Evolutionary conservation across 2,113 vertebrate species (phyloP).

Genomic region (Marmota flaviventris): DNA sequence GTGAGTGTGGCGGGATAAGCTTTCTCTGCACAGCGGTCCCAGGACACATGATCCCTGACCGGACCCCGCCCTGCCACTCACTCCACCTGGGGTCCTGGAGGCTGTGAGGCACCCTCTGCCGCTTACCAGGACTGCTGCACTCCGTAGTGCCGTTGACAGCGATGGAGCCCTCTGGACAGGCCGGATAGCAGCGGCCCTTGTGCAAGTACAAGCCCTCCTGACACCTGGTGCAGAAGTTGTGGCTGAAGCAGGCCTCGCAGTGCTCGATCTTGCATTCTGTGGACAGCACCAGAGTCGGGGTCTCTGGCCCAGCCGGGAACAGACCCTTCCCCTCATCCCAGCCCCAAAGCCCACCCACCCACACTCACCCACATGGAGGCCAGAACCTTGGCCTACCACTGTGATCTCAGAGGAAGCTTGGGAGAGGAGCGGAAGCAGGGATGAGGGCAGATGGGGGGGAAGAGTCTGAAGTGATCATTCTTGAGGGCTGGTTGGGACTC

Average conservation of each 20-base stretch:
- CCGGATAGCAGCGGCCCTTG: slow-evolving; percentile 95
- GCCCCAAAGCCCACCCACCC: not conserved
- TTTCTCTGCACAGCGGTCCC: not conserved
- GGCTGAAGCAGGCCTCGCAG: slow-evolving; percentile 98
- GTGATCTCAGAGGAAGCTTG: not conserved
- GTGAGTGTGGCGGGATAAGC: not conserved
- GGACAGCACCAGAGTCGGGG: slow-evolving; percentile 69
- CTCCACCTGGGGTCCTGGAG: not conserved
- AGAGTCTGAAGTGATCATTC: not conserved
- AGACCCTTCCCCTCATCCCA: not conserved
- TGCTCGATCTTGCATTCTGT: slow-evolving; percentile 99
- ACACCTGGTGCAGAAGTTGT: slow-evolving; percentile 99
- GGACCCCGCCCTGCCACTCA: rapidly evolving
- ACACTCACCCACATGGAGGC: not conserved
- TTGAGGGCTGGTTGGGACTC: not conserved
- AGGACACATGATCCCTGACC: not conserved
- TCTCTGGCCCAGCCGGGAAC: not conserved
- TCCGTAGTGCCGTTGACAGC: slow-evolving; percentile 95
- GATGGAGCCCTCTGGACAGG: slow-evolving; percentile 93
- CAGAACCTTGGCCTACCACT: not conserved
- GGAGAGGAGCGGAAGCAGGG: not conserved
- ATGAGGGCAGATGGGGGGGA: not conserved
- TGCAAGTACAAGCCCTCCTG: slow-evolving; percentile 97
- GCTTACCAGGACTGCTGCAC: slow-evolving; percentile 95
- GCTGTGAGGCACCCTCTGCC: rapidly evolving